Percentiles rank a stretch among this genome's conserved stretches.
These are phyloP conservation scores for Merodon equestris DNA, from an alignment of 2,888 invertebrate genomes.

Conservation along the genomic window DNA sequence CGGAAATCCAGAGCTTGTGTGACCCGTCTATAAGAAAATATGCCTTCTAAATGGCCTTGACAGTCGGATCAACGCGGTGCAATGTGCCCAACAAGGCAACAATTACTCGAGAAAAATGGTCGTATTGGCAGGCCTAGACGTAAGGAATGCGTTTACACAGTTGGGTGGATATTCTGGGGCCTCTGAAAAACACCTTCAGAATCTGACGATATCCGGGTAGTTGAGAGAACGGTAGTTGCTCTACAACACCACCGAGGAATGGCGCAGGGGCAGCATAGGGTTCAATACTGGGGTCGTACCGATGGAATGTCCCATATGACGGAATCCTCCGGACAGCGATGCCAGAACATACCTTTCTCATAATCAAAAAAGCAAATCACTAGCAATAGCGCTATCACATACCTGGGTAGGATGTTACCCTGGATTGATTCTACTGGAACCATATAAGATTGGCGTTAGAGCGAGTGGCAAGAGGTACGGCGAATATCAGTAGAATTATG, in stretches of 20 bases:
- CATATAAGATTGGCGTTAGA: no score
- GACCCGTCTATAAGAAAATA: no score
- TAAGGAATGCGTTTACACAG: slow-evolving; percentile 1
- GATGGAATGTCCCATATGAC: neutral
- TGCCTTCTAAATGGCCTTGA: no score
- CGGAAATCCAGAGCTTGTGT: no score
- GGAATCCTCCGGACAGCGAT: neutral
- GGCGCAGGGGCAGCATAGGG: neutral
- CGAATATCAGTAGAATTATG: no score
- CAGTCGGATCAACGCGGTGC: no score
- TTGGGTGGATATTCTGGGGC: neutral
- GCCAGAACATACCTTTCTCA: neutral
- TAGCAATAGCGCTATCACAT: neutral
- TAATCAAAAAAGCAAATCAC: neutral
- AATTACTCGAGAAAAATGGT: no score
- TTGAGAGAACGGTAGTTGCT: neutral
- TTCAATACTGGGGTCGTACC: neutral
- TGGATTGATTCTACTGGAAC: neutral
- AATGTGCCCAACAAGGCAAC: no score
- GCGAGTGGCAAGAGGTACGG: no score
- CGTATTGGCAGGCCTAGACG: no score
- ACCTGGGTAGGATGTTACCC: neutral
- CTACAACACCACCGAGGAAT: neutral
- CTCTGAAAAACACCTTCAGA: no score
- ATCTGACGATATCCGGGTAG: no score